Conservation (phyloP, 2,888 invertebrate genomes). For the Leucoma salicis region DNA sequence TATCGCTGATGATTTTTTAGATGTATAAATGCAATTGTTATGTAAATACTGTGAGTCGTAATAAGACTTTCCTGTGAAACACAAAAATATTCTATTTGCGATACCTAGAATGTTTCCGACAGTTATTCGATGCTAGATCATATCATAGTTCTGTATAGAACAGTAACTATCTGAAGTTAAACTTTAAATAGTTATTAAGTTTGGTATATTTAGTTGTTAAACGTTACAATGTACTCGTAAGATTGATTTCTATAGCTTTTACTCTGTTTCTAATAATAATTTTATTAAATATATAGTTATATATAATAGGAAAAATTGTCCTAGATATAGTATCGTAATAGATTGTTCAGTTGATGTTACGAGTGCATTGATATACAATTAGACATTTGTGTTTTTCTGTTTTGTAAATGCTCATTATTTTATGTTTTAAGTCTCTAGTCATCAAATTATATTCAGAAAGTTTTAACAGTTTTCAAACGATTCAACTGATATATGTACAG, state of each 20-base stretch:
- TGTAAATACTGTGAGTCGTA: constrained; percentile 6
- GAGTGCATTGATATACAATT: constrained; percentile 43
- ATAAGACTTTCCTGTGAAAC: constrained; percentile 11
- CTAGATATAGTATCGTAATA: constrained; percentile 27
- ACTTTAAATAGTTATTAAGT: constrained; percentile 66
- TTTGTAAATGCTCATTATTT: constrained; percentile 79
- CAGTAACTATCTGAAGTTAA: constrained; percentile 55
- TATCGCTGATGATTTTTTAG: constrained; percentile 2
- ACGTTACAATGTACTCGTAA: constrained; percentile 57
- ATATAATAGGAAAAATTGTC: constrained; percentile 24
- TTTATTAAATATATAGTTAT: constrained; percentile 27
- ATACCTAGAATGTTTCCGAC: constrained; percentile 32
- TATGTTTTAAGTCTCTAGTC: constrained; percentile 80
- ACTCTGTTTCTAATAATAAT: constrained; percentile 32
- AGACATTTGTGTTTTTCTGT: constrained; percentile 42
- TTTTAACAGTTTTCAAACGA: constrained; percentile 44
- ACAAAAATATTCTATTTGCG: constrained; percentile 18
- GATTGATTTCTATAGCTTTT: constrained; percentile 33
- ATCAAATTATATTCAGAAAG: constrained; percentile 71
- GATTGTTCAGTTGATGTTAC: constrained; percentile 34
- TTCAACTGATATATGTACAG: constrained; percentile 42
- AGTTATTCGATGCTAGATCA: constrained; percentile 39
- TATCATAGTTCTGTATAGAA: constrained; percentile 36
- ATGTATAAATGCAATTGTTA: constrained; percentile 3
- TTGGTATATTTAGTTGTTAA: constrained; percentile 53